phyloP scores from a whole-genome alignment of 2,113 vertebrate species.

The Bos indicus region DNA sequence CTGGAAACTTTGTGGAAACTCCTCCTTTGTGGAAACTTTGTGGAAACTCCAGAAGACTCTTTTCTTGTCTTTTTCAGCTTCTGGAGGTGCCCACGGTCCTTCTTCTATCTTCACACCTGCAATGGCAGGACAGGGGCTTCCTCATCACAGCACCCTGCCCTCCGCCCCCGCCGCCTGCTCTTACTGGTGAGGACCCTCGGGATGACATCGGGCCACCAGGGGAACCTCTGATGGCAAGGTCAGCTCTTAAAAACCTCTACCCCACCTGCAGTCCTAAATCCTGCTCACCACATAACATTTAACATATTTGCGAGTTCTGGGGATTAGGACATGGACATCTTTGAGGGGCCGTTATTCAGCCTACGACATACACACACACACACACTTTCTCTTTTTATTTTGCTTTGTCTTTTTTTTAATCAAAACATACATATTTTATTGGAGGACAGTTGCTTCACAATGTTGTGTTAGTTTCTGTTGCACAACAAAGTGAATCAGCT shows the following conservation, averaged over 20 bases:
- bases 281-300: rapidly evolving
- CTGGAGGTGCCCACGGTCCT: background rate
- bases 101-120: background rate
- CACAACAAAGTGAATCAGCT: background rate
- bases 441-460: background rate
- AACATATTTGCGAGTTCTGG: rapidly evolving
- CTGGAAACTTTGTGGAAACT: background rate
- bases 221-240: rapidly evolving
- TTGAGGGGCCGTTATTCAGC: too few species aligned
- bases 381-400: background rate
- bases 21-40: background rate
- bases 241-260: background rate
- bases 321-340: too few species aligned
- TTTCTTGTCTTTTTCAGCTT: background rate
- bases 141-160: rapidly evolving
- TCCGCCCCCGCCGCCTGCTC: background rate
- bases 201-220: rapidly evolving
- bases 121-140: rapidly evolving
- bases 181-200: background rate
- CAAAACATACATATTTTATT: background rate
- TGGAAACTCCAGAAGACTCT: background rate
- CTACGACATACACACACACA: background rate
- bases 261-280: background rate
- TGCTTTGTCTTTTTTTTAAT: background rate
- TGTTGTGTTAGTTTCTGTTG: background rate